Evolutionary conservation across 37 sponge, comb jelly and placozoan species (phyloP).

Genomic region (Cladorhizidae sp.): DNA sequence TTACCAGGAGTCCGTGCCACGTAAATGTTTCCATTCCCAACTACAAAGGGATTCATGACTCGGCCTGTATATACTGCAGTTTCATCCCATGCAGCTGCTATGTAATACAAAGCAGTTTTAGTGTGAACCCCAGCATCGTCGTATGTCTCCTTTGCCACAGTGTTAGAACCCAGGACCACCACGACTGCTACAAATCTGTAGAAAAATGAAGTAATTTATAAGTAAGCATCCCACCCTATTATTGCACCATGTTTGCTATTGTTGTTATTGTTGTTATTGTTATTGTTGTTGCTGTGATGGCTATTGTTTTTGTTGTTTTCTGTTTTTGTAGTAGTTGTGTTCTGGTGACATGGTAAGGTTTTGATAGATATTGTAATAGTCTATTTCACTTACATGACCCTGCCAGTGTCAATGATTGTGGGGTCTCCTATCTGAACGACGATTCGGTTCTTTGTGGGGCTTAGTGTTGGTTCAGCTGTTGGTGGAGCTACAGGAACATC

Average conservation of each 20-base stretch:
- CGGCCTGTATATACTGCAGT: not conserved
- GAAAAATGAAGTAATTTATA: too few species aligned
- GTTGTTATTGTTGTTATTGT: too few species aligned
- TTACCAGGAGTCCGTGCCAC: not conserved
- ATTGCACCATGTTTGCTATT: too few species aligned
- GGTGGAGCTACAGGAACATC: not conserved
- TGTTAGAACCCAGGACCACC: not conserved
- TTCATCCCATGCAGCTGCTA: slow-evolving; percentile 50
- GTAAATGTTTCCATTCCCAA: slow-evolving; percentile 28
- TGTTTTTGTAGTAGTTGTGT: not conserved
- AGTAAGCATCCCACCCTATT: too few species aligned
- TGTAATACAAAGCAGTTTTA: not conserved
- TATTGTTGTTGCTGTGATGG: too few species aligned
- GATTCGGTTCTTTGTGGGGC: not conserved
- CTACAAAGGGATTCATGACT: slow-evolving; percentile 13
- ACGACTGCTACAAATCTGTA: slow-evolving; percentile 37
- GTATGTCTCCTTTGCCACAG: not conserved
- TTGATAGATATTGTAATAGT: not conserved
- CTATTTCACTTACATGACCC: slow-evolving; percentile 22
- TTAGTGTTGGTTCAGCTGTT: not conserved
- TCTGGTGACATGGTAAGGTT: not conserved
- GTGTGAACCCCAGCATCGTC: slow-evolving; percentile 7
- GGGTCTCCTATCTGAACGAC: slow-evolving; percentile 13
- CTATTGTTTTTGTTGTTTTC: not conserved
- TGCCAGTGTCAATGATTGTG: slow-evolving; percentile 22